A percentile compares a stretch with the other conserved stretches of the same genome.
Evolutionary conservation across 2,113 vertebrate species (phyloP).

Genomic region (Oceanodroma tethys): DNA sequence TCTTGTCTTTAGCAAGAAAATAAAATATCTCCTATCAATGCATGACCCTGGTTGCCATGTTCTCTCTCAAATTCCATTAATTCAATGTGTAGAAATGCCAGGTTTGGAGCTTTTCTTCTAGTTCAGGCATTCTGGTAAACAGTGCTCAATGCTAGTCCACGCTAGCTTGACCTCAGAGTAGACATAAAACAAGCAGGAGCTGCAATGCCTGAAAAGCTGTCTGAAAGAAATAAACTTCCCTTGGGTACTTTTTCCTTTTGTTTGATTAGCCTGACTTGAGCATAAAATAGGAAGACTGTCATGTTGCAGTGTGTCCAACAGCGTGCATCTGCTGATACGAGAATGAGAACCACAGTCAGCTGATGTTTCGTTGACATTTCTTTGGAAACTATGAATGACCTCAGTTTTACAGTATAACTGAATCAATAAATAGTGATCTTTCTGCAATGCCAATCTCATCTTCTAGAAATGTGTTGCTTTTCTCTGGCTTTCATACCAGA

Average conservation of each 20-base stretch:
- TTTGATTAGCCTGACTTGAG: not conserved
- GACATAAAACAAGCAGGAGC: not conserved
- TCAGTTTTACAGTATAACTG: not conserved
- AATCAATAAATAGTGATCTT: not conserved
- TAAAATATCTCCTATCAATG: not conserved
- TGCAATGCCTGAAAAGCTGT: not conserved
- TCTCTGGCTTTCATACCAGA: not conserved
- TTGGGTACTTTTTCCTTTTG: not conserved
- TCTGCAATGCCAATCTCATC: not conserved
- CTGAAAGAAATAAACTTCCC: not conserved
- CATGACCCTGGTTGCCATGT: not conserved
- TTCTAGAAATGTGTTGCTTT: not conserved
- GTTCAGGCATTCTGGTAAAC: not conserved
- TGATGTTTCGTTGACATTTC: not conserved
- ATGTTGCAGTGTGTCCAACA: rapidly evolving
- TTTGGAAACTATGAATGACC: not conserved
- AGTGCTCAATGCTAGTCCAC: not conserved
- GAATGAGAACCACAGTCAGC: not conserved
- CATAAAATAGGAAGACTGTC: not conserved
- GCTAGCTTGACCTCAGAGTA: not conserved
- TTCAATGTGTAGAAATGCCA: not conserved
- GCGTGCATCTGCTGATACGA: not conserved
- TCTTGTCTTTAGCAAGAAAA: not conserved
- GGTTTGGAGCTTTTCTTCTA: not conserved
- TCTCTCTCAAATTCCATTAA: not conserved